Percentiles rank a stretch among this genome's conserved stretches.
Evolutionary conservation across 92 coral and sea anemone species (phyloP).

Genomic region (Metridium senile): DNA sequence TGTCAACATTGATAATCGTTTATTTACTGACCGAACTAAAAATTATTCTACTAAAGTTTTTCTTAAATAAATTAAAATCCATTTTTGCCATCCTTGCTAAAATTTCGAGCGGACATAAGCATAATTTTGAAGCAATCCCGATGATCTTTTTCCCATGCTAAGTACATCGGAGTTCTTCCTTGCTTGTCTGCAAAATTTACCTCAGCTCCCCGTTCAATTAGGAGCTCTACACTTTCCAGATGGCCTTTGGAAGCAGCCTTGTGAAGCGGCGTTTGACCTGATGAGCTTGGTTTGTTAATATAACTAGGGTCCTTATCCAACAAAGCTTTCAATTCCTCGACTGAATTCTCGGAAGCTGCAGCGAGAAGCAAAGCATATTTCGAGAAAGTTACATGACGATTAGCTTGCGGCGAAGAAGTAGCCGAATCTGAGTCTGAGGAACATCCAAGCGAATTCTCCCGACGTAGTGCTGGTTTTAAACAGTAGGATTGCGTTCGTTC

Average conservation of each 20-base stretch:
- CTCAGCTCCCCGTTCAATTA: slow-evolving; percentile 63
- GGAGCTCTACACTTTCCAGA: slow-evolving; percentile 42
- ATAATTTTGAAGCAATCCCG: slow-evolving; percentile 55
- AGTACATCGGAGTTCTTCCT: slow-evolving; percentile 58
- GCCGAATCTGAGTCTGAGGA: slow-evolving; percentile 26
- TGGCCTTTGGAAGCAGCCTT: slow-evolving; percentile 64
- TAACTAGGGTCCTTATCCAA: slow-evolving; percentile 63
- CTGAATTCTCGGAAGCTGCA: slow-evolving; percentile 62
- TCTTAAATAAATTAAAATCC: background rate
- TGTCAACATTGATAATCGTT: no score
- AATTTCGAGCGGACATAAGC: slow-evolving; percentile 27
- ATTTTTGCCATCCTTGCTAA: slow-evolving; percentile 5
- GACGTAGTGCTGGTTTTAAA: slow-evolving; percentile 33
- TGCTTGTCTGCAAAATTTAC: slow-evolving; percentile 57
- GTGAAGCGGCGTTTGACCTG: slow-evolving; percentile 72
- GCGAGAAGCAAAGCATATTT: slow-evolving; percentile 61
- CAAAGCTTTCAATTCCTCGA: slow-evolving; percentile 43
- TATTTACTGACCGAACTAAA: no score
- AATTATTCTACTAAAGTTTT: background rate
- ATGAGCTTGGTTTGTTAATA: slow-evolving; percentile 73
- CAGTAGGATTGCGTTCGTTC: slow-evolving; percentile 24
- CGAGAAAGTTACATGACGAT: slow-evolving; percentile 60
- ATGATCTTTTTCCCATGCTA: slow-evolving; percentile 62
- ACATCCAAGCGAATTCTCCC: slow-evolving; percentile 12
- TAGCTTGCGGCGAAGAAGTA: slow-evolving; percentile 27